Evolutionary conservation across 1,140 invertebrate species (phyloP), one percentile per base, ranked within the genome.

Genomic region (Lerema accius): DNA sequence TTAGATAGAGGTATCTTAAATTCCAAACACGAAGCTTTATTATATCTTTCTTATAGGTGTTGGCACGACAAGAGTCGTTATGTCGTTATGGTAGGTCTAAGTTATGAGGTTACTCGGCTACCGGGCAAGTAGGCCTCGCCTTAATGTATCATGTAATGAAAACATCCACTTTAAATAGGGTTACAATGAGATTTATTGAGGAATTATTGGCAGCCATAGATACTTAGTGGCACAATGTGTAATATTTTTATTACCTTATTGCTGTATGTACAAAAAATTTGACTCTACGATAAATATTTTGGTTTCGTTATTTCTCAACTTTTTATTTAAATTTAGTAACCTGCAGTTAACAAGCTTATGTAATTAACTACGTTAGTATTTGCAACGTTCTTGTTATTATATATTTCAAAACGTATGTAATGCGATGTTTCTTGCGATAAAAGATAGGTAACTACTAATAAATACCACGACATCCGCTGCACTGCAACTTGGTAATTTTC

Each of bases 381-480:
- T n/a, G n/a, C 19, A 23, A 23, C 19, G 19, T 23, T 23, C 19
- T 2, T 3, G 5, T 23, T 3, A 23, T 23, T 17, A 19, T 23
- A n/a, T 45, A 45, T 45, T 45, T 45, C 42, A 45, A 45, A 43
- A 14, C 16, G 16, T 45, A 45, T 4, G 16, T 45, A 45, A 10
- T 16, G 15, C 42, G 42, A 45, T 45, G 15, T 11, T 6, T 10
- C 3, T 11, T 10, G 10, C 42, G 42, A 45, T 45, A 19, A 45
- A 45, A 45, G 42, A 45, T n/a, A 16, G 19, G 17, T 11, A 19
- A 45, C 17, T 45, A 17, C 2, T 45, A 23, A 45, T 19, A 11
- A 16, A 4, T 10, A 10, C 42, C 17, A 11, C 42, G 3, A 1
- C 42, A 3, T 17, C 42, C 16, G 42, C 42, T 45, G 42, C 42